Conservation (phyloP, 2,113 vertebrate species). For the Chlorocebus sabaeus region DNA sequence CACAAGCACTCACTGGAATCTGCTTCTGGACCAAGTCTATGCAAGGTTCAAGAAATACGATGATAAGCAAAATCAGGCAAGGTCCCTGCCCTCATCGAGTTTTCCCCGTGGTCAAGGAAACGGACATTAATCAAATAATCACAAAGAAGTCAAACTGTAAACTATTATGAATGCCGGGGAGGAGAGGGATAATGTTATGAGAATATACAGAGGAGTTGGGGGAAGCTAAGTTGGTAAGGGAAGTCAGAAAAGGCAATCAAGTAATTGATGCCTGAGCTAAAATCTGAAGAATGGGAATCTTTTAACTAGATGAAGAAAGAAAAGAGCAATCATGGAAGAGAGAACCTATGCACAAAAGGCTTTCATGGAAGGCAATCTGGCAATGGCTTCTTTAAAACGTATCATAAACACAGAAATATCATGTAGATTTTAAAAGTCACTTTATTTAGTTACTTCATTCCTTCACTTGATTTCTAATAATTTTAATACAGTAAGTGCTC, state of each 20-base stretch:
- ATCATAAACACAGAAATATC: background rate
- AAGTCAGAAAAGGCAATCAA: background rate
- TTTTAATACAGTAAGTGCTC: background rate
- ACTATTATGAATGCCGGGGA: background rate
- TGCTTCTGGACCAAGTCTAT: background rate
- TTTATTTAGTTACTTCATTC: background rate
- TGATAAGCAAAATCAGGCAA: background rate
- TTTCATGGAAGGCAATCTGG: background rate
- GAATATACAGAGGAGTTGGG: background rate
- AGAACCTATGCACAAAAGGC: background rate
- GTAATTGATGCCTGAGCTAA: background rate
- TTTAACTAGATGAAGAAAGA: background rate
- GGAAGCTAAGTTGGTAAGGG: background rate
- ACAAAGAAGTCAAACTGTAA: background rate
- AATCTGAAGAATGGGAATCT: background rate
- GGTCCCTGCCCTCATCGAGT: background rate
- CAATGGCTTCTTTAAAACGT: background rate
- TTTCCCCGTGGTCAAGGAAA: background rate
- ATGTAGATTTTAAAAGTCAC: background rate
- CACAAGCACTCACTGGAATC: background rate
- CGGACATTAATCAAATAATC: background rate
- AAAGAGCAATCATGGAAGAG: background rate
- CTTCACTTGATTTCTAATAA: background rate
- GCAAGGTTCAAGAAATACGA: background rate
- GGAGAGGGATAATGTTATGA: background rate